Evolutionary conservation across 1,140 invertebrate genomes (phyloP).

Genomic region (Cyclina sinensis): DNA sequence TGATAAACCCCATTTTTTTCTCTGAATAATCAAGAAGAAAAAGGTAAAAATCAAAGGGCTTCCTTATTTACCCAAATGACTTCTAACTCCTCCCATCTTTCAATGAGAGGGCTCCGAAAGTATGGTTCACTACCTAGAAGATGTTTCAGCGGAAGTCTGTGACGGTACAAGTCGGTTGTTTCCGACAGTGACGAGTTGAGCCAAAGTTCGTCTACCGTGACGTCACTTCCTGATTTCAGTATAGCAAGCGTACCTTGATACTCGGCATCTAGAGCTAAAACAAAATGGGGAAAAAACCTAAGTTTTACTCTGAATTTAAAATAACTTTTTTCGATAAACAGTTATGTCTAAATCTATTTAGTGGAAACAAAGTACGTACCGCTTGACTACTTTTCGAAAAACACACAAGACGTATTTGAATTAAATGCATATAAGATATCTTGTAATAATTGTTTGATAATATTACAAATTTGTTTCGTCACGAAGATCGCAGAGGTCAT

Average conservation of each 20-base stretch:
- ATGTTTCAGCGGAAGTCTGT: background rate
- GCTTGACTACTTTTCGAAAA: too few species aligned
- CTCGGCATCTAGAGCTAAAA: background rate
- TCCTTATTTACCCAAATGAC: background rate
- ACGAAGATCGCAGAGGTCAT: too few species aligned
- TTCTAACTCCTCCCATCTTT: background rate
- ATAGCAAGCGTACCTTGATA: background rate
- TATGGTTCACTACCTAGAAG: background rate
- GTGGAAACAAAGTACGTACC: too few species aligned
- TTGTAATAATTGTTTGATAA: too few species aligned
- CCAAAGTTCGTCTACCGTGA: background rate
- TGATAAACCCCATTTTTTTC: background rate
- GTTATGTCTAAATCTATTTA: too few species aligned
- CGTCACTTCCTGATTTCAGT: background rate
- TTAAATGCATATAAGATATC: too few species aligned
- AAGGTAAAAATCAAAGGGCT: background rate
- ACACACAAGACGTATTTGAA: too few species aligned
- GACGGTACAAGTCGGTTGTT: background rate
- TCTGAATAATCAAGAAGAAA: background rate
- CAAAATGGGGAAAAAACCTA: too few species aligned
- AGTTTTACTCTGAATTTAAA: too few species aligned
- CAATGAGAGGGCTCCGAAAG: slow-evolving; percentile 11
- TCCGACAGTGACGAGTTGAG: background rate
- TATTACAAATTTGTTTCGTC: too few species aligned
- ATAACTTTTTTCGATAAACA: too few species aligned